Conservation (phyloP, 1,140 invertebrate species). For the Thaumetopoea pityocampa region DNA sequence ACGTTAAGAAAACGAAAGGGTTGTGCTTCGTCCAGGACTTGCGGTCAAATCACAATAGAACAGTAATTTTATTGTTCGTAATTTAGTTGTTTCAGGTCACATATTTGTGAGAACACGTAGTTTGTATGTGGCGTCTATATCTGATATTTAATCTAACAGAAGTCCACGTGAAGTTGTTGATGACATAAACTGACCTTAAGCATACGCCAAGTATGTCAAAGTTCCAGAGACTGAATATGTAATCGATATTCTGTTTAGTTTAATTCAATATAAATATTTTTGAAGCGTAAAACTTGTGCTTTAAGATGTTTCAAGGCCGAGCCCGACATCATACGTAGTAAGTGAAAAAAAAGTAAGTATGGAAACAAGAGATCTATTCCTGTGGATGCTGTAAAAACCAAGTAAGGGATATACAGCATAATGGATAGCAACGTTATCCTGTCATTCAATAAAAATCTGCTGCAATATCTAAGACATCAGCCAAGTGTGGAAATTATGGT, state of each 20-base stretch:
- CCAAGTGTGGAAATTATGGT: slow-evolving; percentile 32
- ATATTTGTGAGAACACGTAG: background rate
- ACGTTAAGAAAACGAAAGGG: slow-evolving; percentile 21
- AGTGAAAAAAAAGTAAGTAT: too few relatives aligned
- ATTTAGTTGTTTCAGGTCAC: slow-evolving; percentile 7
- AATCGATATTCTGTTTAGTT: background rate
- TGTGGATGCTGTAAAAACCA: too few relatives aligned
- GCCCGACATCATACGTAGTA: slow-evolving; percentile 10
- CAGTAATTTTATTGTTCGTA: slow-evolving; percentile 14
- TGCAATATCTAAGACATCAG: slow-evolving; percentile 31
- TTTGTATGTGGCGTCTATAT: background rate
- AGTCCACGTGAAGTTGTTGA: too few relatives aligned
- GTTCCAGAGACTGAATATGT: slow-evolving; percentile 1
- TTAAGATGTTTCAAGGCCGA: slow-evolving; percentile 13
- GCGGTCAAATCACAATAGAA: slow-evolving; percentile 38
- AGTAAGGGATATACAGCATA: too few relatives aligned
- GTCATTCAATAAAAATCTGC: too few relatives aligned
- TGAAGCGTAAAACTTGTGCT: slow-evolving; percentile 1
- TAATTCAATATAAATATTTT: slow-evolving; percentile 3
- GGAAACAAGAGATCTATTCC: too few relatives aligned
- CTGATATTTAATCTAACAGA: background rate
- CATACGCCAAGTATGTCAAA: slow-evolving; percentile 1
- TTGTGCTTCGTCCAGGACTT: slow-evolving; percentile 33
- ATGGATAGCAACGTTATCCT: too few relatives aligned
- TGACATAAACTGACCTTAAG: slow-evolving; percentile 5